Percentiles rank a stretch among this genome's conserved stretches.
These are phyloP conservation scores for Bactericera cockerelli DNA, from an alignment of 1,140 invertebrate genomes.

Conservation along the genomic window DNA sequence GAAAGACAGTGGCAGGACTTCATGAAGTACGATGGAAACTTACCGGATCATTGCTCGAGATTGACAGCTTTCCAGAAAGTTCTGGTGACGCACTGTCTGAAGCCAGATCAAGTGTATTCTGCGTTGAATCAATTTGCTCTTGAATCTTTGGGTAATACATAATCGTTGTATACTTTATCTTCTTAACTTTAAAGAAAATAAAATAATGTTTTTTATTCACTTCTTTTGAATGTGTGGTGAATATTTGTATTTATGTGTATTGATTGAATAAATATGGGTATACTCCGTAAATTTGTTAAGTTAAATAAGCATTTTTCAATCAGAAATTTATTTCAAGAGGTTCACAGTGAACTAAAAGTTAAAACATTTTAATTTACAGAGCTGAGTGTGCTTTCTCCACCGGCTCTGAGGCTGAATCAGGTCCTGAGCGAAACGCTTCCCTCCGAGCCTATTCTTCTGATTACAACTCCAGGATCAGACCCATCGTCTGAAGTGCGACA, in stretches of 20 bases:
- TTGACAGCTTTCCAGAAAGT: constrained; percentile 66
- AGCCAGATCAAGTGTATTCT: constrained; percentile 63
- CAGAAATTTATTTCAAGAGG: no score
- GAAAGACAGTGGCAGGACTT: constrained; percentile 48
- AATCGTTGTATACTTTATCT: no score
- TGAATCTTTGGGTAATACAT: constrained; percentile 46
- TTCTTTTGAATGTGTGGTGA: no score
- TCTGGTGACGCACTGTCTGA: constrained; percentile 60
- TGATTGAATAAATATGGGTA: no score
- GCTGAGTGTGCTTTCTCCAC: constrained; percentile 42
- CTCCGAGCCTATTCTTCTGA: constrained; percentile 55
- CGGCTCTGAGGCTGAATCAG: constrained; percentile 40
- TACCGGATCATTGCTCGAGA: constrained; percentile 32
- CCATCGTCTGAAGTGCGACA: constrained; percentile 61
- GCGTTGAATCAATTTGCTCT: constrained; percentile 53
- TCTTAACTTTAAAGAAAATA: no score
- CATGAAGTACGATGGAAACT: constrained; percentile 28
- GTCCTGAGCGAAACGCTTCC: constrained; percentile 39
- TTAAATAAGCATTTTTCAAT: no score
- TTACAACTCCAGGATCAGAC: constrained; percentile 60
- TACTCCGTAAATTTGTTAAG: no score
- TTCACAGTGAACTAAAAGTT: no score
- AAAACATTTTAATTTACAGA: constrained; percentile 28
- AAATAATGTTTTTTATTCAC: no score
- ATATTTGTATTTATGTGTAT: no score